Evolutionary conservation across 1,140 invertebrate genomes (phyloP), one percentile per base, ranked within the genome.

Genomic region (Lordiphosa collinella): DNA sequence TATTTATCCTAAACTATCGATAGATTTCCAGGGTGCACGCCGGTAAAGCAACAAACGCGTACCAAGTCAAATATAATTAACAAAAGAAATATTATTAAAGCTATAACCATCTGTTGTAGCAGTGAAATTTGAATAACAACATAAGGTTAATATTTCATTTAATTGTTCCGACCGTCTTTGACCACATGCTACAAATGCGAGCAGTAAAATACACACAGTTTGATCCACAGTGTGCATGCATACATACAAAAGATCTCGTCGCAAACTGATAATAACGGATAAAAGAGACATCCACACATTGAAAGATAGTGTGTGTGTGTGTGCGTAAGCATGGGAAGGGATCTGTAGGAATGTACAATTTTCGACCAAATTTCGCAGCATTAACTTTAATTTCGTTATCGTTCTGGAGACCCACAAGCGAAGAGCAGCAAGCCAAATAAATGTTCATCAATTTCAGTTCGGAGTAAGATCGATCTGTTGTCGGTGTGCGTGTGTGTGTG

Each of bases 1-100:
- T 29, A 29, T n/a, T n/a, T n/a, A n/a, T 29, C 25, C 7, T 8
- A 8, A 8, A 29, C 11, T 11, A 11, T 31, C 41, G 13, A 31
- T 44, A 9, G 9, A 9, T 44, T 44, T 44, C 40, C 22, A 44
- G 41, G 12, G 41, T 61, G 56, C 59, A 61, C 59, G 59, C 59
- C 59, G 59, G 59, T 60, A 49, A 49, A 46, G 54, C 47, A 44
- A 36, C 22, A 62, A 60, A 62, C 59, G 59, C 60, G 59, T 62
- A 46, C 59, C 29, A 44, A 44, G 41, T 44, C 41, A 6, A 31
- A 44, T 13, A 44, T 44, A 44, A 44, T 44, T 44, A 31, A 43
- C 22, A 43, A 22, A 22, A 6, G 25, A 25, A 41, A 29, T 43
- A 43, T 18, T 25, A 29, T 29, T 4, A 48, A 31, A 14, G 13